Percentiles rank a stretch among this genome's conserved stretches.
phyloP scores from a whole-genome alignment of 92 coral and sea anemone species.

The Palythoa heliodiscus region DNA sequence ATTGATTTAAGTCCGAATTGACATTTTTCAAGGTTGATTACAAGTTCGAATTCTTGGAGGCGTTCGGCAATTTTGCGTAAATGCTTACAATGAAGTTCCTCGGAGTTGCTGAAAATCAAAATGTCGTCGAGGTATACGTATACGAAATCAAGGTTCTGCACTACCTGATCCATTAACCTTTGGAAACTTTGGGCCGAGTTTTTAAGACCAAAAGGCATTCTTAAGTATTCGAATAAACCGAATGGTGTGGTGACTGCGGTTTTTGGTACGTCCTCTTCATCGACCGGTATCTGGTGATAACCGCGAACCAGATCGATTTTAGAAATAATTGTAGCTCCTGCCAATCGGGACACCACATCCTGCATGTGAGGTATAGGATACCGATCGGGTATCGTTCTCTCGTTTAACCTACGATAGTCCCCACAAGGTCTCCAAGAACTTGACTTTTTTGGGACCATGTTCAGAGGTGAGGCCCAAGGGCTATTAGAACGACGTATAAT shows the following conservation, averaged over 20 bases:
- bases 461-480: constrained; percentile 59
- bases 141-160: neutral
- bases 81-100: neutral
- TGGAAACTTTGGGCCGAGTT: constrained; percentile 45
- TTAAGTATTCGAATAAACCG: constrained; percentile 46
- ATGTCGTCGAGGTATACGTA: constrained; percentile 19
- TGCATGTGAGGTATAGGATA: constrained; percentile 60
- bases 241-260: constrained; percentile 51
- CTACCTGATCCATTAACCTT: neutral
- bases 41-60: neutral
- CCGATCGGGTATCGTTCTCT: constrained; percentile 43
- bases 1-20: too few relatives aligned
- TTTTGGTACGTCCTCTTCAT: constrained; percentile 38
- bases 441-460: constrained; percentile 50
- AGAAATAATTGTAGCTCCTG: constrained; percentile 35
- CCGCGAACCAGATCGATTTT: constrained; percentile 44
- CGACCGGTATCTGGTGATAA: constrained; percentile 62
- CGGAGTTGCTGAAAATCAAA: neutral
- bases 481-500: constrained; percentile 42
- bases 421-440: constrained; percentile 57
- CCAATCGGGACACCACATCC: constrained; percentile 46
- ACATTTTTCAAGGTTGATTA: neutral
- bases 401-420: constrained; percentile 52
- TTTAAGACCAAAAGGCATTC: constrained; percentile 52
- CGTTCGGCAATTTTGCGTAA: neutral